These are phyloP conservation scores for Apteryx owenii DNA, from an alignment of 2,113 vertebrate species.

Conservation along the genomic window DNA sequence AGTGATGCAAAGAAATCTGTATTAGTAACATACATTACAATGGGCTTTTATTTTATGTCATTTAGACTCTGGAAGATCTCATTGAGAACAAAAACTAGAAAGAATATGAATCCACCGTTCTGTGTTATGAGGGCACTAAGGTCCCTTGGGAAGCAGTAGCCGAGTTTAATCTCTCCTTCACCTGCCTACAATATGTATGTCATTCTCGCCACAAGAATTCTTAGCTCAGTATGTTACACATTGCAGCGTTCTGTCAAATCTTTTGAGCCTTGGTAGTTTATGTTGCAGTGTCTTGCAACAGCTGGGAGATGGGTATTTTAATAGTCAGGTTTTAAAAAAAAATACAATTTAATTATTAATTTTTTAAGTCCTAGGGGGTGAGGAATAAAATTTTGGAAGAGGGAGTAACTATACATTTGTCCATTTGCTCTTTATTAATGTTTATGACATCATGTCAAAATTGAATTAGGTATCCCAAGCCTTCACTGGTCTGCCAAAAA, in stretches of 20 bases:
- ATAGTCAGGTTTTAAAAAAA: background rate
- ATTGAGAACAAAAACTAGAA: background rate
- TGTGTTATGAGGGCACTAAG: slow-evolving; percentile 3
- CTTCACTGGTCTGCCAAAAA: background rate
- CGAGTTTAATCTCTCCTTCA: slow-evolving; percentile 50
- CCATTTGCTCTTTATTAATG: background rate
- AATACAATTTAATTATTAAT: background rate
- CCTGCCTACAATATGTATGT: background rate
- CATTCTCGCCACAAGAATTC: slow-evolving; percentile 2
- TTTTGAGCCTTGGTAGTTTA: background rate
- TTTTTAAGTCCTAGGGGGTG: background rate
- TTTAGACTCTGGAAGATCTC: background rate
- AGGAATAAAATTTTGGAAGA: background rate
- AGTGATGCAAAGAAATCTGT: background rate
- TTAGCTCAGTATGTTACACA: background rate
- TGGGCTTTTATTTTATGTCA: background rate
- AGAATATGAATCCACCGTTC: background rate
- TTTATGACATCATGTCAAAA: background rate
- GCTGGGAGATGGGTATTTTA: background rate
- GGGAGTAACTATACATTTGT: background rate
- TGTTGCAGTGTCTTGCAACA: background rate
- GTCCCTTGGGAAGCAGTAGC: slow-evolving; percentile 28
- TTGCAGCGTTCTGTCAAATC: background rate
- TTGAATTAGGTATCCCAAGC: background rate
- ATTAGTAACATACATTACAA: background rate